These are phyloP conservation scores for Autographa pulchrina DNA, from an alignment of 2,888 invertebrate genomes.

Conservation along the genomic window DNA sequence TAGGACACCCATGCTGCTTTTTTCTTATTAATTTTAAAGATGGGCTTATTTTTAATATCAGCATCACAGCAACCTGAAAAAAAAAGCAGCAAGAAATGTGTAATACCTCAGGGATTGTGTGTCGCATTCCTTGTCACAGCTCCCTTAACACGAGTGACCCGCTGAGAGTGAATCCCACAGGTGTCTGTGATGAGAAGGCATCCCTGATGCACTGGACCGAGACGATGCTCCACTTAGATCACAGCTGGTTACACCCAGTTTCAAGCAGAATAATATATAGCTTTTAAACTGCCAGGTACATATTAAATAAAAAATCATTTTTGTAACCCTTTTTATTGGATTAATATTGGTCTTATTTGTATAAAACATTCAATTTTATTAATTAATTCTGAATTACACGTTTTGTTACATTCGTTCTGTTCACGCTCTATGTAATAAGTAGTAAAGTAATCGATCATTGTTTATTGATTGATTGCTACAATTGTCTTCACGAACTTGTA, in stretches of 20 bases:
- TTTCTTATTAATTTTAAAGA: no score
- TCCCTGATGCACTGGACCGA: neutral
- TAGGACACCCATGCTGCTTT: no score
- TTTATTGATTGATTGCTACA: neutral
- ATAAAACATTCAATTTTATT: neutral
- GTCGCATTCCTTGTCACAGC: constrained; percentile 1
- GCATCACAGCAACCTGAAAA: no score
- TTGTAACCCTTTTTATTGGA: no score
- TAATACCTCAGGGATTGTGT: neutral
- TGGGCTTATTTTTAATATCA: no score
- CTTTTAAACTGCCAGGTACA: neutral
- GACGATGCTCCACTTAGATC: neutral
- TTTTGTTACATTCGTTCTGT: neutral
- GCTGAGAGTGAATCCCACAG: neutral
- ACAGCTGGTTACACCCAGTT: neutral
- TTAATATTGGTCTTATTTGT: neutral
- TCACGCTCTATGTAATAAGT: neutral
- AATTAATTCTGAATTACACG: neutral
- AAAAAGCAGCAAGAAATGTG: neutral
- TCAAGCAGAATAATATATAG: neutral
- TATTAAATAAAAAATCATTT: no score
- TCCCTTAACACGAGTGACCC: constrained; percentile 1
- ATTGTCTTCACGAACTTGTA: neutral
- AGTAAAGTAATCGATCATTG: neutral
- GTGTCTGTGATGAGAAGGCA: constrained; percentile 2